phyloP scores from a whole-genome alignment of 2,113 vertebrate species.

The Penelope pileata region DNA sequence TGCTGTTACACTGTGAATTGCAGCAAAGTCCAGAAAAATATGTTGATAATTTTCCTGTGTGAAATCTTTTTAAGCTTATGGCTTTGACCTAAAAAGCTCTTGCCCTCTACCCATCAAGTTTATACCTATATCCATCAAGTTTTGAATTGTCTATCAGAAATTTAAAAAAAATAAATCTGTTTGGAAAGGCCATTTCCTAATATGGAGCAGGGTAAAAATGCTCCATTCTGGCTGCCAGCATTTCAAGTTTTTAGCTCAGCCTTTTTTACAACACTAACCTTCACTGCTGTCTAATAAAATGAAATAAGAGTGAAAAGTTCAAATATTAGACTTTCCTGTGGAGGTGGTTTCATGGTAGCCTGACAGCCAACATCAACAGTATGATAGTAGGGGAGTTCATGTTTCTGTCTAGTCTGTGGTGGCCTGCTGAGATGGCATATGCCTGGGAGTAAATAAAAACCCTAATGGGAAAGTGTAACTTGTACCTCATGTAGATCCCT shows the following conservation, averaged over 20 bases:
- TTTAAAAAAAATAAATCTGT: neutral
- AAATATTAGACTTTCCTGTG: constrained; percentile 84
- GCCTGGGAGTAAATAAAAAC: constrained; percentile 42
- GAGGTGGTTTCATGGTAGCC: constrained; percentile 62
- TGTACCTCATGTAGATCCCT: neutral
- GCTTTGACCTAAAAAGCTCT: neutral
- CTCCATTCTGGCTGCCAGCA: neutral
- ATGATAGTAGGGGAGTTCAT: constrained; percentile 56
- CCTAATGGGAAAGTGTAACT: constrained; percentile 1
- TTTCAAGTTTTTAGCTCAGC: constrained; percentile 46
- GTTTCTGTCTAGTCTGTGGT: constrained; percentile 82
- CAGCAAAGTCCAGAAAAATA: neutral
- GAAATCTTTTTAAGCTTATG: neutral
- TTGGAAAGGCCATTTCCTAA: neutral
- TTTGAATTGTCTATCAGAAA: neutral
- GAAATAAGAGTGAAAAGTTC: constrained; percentile 82
- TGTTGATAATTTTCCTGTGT: constrained; percentile 16
- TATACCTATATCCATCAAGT: neutral
- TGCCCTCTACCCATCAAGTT: neutral
- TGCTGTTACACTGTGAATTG: neutral
- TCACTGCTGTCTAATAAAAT: constrained; percentile 69
- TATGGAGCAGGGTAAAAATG: neutral
- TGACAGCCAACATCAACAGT: constrained; percentile 76
- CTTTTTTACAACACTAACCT: constrained; percentile 64
- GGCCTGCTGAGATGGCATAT: constrained; percentile 64